These are phyloP conservation scores for Chrysemys picta DNA, from an alignment of 2,113 vertebrate species.

Conservation along the genomic window DNA sequence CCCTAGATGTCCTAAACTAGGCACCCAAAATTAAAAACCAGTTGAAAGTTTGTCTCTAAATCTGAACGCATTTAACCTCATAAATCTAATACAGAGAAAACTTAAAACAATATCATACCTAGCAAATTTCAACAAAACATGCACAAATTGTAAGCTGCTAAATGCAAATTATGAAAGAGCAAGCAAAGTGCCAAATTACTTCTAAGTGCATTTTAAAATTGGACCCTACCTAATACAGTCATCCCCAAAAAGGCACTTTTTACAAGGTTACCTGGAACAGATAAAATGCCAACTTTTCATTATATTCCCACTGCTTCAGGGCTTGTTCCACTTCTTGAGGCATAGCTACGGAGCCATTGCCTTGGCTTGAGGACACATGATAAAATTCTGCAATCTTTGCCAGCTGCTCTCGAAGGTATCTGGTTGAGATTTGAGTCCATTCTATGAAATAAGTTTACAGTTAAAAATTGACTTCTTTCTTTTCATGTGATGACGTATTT, in stretches of 20 bases:
- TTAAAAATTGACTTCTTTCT: neutral
- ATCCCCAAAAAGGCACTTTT: neutral
- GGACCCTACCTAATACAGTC: neutral
- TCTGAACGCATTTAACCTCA: neutral
- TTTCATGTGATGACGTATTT: neutral
- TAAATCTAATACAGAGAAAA: neutral
- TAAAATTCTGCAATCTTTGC: constrained; percentile 83
- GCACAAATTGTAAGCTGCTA: neutral
- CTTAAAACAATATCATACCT: neutral
- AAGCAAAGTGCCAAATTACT: neutral
- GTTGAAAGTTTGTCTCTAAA: neutral
- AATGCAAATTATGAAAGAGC: neutral
- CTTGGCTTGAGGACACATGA: constrained; percentile 63
- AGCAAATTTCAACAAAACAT: neutral
- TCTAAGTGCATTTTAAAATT: neutral
- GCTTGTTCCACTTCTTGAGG: constrained; percentile 81
- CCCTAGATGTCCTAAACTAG: neutral
- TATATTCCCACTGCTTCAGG: constrained; percentile 84
- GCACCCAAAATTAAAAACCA: neutral
- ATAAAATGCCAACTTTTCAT: constrained; percentile 82
- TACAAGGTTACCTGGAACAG: constrained; percentile 81
- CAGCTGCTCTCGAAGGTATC: constrained; percentile 82
- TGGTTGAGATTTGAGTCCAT: constrained; percentile 84
- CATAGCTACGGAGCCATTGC: constrained; percentile 56
- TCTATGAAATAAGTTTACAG: constrained; percentile 62